phyloP scores from a whole-genome alignment of 2,113 vertebrate species.

The Siniperca chuatsi region DNA sequence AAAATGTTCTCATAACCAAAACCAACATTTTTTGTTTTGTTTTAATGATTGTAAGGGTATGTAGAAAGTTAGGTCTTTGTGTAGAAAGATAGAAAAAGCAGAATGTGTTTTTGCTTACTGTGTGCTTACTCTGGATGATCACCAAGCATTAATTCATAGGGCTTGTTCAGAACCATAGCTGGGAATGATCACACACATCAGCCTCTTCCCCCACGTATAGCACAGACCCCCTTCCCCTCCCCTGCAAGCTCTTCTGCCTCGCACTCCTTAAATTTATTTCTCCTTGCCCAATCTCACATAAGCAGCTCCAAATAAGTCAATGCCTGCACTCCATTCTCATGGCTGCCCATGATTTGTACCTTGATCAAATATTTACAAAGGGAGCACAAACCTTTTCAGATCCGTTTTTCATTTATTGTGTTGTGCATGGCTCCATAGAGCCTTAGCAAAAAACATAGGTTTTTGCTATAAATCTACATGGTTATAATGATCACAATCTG shows the following conservation, averaged over 20 bases:
- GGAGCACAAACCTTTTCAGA: constrained; percentile 34
- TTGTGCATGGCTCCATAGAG: neutral
- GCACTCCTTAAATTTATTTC: constrained; percentile 48
- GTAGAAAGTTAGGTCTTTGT: neutral
- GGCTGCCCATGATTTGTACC: constrained; percentile 56
- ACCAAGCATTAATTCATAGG: constrained; percentile 50
- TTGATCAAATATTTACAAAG: constrained; percentile 72
- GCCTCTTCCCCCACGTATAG: neutral
- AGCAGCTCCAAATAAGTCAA: constrained; percentile 19
- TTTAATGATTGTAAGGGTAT: no score
- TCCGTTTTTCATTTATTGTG: constrained; percentile 13
- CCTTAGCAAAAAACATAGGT: no score
- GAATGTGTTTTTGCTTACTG: neutral
- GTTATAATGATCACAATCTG: no score
- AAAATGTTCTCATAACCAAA: neutral
- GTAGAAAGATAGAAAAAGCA: neutral
- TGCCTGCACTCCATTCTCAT: constrained; percentile 53
- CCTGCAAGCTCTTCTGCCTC: constrained; percentile 4
- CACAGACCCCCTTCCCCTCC: neutral
- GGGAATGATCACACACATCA: constrained; percentile 68
- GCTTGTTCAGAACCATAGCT: constrained; percentile 40
- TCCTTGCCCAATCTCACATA: constrained; percentile 2
- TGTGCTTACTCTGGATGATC: constrained; percentile 52
- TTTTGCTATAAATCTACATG: no score
- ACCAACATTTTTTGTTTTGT: neutral